Percentiles rank a stretch among this genome's conserved stretches.
Conservation (phyloP, 2,888 invertebrate species). For the Drosophila mulleri region DNA sequence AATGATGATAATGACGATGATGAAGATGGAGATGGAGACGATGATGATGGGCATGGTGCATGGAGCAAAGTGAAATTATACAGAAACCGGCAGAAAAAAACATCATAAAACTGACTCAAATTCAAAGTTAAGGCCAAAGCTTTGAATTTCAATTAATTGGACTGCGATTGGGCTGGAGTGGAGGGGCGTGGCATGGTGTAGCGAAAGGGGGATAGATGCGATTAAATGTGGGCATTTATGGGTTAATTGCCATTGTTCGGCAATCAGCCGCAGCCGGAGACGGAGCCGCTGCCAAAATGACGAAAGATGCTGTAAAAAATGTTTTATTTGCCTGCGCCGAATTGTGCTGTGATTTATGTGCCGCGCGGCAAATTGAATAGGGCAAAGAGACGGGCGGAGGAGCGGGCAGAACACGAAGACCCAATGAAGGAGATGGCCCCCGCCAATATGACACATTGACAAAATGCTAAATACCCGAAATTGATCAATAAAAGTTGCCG, state of each 20-base stretch:
- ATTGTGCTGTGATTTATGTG: conserved; percentile 59
- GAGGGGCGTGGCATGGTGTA: neutral
- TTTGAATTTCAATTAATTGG: conserved; percentile 77
- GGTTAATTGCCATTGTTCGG: conserved; percentile 78
- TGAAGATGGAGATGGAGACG: conserved; percentile 17
- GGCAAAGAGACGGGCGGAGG: neutral
- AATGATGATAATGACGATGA: conserved; percentile 34
- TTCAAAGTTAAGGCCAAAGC: conserved; percentile 57
- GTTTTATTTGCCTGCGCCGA: conserved; percentile 59
- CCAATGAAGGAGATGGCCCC: conserved; percentile 5
- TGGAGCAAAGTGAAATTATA: conserved; percentile 63
- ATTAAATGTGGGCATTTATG: conserved; percentile 75
- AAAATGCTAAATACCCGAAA: conserved; percentile 73
- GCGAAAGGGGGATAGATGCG: neutral
- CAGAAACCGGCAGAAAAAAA: conserved; percentile 56
- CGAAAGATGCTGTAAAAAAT: conserved; percentile 47
- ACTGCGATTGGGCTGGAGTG: conserved; percentile 30
- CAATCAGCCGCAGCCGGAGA: conserved; percentile 49
- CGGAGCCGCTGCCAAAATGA: neutral
- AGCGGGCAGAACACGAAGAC: conserved; percentile 3
- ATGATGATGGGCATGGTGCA: conserved; percentile 18
- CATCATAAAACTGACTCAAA: conserved; percentile 70
- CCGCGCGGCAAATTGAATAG: conserved; percentile 51
- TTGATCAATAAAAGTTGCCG: conserved; percentile 62
- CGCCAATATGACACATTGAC: conserved; percentile 61